Conservation (phyloP, 2,113 vertebrate genomes). For the Psilopogon haemacephalus region DNA sequence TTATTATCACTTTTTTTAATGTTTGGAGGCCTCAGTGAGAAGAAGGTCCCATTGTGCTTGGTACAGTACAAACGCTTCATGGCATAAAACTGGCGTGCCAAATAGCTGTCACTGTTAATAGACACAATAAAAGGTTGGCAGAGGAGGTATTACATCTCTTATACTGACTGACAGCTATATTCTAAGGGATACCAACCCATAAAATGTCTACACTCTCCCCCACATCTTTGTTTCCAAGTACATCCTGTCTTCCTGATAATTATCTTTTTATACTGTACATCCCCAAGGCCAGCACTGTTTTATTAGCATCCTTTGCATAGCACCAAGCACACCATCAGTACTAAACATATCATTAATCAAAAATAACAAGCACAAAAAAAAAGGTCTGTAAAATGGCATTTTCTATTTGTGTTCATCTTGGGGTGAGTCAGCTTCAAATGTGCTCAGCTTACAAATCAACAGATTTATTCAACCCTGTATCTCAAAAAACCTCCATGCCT, state of each 20-base stretch:
- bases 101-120: neutral
- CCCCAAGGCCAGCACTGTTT: neutral
- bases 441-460: conserved; percentile 38
- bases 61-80: neutral
- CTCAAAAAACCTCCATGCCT: neutral
- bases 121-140: conserved; percentile 17
- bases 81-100: neutral
- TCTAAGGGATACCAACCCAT: neutral
- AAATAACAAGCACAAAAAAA: conserved; percentile 36
- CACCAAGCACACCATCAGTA: conserved; percentile 9
- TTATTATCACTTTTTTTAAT: neutral
- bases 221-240: conserved; percentile 25
- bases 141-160: neutral
- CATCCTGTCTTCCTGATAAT: conserved; percentile 7
- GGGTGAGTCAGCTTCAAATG: conserved; percentile 55
- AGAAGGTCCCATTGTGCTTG: neutral
- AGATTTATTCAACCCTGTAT: conserved; percentile 5
- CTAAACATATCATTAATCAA: conserved; percentile 46
- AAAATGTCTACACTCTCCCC: neutral
- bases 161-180: conserved; percentile 11
- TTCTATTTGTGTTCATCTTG: conserved; percentile 45
- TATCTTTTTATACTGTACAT: conserved; percentile 23
- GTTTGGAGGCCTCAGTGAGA: neutral
- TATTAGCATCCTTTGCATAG: neutral
- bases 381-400: conserved; percentile 35